Conservation (phyloP, 2,797 vertebrate species). For the Salarias fasciatus region DNA sequence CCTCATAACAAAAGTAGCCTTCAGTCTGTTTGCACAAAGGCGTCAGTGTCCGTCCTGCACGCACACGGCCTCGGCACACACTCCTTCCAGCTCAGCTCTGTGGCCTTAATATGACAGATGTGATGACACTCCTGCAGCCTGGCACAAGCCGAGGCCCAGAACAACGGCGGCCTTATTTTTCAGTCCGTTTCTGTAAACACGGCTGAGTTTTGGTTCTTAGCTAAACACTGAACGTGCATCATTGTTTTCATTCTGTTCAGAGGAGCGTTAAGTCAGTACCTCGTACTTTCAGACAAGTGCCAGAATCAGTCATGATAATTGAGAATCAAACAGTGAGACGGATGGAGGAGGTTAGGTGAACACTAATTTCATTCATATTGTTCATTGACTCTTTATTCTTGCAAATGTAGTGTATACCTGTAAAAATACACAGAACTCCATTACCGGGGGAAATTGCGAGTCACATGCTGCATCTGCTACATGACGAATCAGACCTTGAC, state of each 20-base stretch:
- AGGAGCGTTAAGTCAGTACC: background rate
- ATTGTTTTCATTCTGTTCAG: background rate
- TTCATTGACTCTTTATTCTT: no score
- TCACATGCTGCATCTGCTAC: conserved; percentile 3
- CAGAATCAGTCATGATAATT: no score
- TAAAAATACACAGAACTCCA: background rate
- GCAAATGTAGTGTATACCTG: background rate
- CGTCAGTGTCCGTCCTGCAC: conserved; percentile 55
- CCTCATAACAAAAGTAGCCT: conserved; percentile 54
- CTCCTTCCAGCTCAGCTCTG: conserved; percentile 19
- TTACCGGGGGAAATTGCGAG: background rate
- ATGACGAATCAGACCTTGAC: conserved; percentile 58
- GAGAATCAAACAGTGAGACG: no score
- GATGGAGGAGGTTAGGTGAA: no score
- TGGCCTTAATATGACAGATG: conserved; percentile 50
- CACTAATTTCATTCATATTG: no score
- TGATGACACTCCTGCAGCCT: conserved; percentile 53
- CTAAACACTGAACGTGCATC: background rate
- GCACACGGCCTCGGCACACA: conserved; percentile 10
- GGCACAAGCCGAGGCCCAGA: conserved; percentile 33
- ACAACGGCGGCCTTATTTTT: conserved; percentile 53
- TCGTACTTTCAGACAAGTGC: background rate
- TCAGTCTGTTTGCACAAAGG: conserved; percentile 69
- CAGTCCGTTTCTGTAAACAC: conserved; percentile 3
- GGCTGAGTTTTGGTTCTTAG: background rate